Conservation (phyloP, 2,113 vertebrate genomes). For the Paraplagusia blochii region DNA sequence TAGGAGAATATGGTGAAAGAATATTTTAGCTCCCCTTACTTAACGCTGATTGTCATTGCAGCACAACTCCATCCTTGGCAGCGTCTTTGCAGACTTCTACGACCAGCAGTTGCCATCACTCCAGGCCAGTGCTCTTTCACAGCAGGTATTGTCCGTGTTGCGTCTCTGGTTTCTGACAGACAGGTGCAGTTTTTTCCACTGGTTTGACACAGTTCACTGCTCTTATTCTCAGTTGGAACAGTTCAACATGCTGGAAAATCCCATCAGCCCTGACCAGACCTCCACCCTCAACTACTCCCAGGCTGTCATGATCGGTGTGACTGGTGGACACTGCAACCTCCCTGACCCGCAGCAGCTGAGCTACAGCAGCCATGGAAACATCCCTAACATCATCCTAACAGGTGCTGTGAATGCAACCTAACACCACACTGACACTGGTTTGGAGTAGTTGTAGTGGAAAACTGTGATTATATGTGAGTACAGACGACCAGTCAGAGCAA, state of each 20-base stretch:
- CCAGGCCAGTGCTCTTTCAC: conserved; percentile 90
- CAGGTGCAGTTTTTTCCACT: conserved; percentile 54
- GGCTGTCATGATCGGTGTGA: conserved; percentile 91
- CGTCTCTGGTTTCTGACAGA: background rate
- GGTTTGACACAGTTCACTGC: conserved; percentile 15
- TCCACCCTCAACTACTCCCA: conserved; percentile 96
- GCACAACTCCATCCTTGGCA: conserved; percentile 88
- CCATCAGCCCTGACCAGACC: conserved; percentile 86
- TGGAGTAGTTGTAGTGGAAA: too few relatives aligned
- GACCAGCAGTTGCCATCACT: conserved; percentile 92
- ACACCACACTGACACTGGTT: too few relatives aligned
- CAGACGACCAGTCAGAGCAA: too few relatives aligned
- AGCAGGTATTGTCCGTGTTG: conserved; percentile 78
- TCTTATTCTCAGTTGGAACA: conserved; percentile 82
- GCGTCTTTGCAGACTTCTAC: conserved; percentile 90
- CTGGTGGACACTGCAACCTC: conserved; percentile 83
- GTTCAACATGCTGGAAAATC: conserved; percentile 92
- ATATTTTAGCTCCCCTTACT: background rate
- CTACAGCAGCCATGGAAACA: conserved; percentile 90
- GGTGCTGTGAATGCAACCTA: conserved; percentile 66
- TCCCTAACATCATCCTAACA: conserved; percentile 98
- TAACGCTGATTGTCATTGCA: conserved; percentile 67
- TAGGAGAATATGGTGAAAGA: too few relatives aligned
- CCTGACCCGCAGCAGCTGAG: conserved; percentile 84
- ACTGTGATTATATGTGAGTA: too few relatives aligned